Conservation (phyloP, 2,888 invertebrate species). For the Drosophila stalkeri region DNA sequence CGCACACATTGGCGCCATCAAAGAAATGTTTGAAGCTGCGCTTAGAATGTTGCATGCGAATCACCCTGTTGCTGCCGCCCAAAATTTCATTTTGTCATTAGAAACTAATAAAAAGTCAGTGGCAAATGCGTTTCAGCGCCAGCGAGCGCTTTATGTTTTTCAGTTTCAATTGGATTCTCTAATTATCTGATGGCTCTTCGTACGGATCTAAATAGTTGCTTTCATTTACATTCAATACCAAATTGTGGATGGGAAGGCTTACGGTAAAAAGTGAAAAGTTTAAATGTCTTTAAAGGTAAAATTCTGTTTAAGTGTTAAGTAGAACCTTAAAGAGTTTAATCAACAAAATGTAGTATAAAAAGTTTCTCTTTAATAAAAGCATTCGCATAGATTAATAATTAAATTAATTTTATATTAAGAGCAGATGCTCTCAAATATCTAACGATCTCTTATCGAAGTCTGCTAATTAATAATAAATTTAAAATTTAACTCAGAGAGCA, state of each 20-base stretch:
- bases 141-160: not conserved
- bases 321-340: not conserved
- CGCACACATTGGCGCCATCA: conserved; percentile 56
- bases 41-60: conserved; percentile 71
- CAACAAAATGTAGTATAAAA: too few relatives aligned
- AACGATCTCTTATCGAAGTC: too few relatives aligned
- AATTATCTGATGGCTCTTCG: conserved; percentile 25
- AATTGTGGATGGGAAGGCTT: not conserved
- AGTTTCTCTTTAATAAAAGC: too few relatives aligned
- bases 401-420: too few relatives aligned
- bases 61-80: conserved; percentile 30
- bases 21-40: conserved; percentile 62
- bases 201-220: not conserved
- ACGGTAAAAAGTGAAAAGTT: not conserved
- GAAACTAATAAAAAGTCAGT: conserved; percentile 67
- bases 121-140: conserved; percentile 7
- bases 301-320: not conserved
- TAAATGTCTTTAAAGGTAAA: not conserved
- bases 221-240: not conserved
- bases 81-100: conserved; percentile 74
- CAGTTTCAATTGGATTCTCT: conserved; percentile 12
- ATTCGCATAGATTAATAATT: too few relatives aligned
- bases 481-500: too few relatives aligned
- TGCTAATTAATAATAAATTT: too few relatives aligned
- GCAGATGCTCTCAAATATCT: too few relatives aligned